Percentiles rank a stretch among this genome's conserved stretches.
Conservation (phyloP, 2,888 invertebrate genomes). For the Cartodere bifasciata region DNA sequence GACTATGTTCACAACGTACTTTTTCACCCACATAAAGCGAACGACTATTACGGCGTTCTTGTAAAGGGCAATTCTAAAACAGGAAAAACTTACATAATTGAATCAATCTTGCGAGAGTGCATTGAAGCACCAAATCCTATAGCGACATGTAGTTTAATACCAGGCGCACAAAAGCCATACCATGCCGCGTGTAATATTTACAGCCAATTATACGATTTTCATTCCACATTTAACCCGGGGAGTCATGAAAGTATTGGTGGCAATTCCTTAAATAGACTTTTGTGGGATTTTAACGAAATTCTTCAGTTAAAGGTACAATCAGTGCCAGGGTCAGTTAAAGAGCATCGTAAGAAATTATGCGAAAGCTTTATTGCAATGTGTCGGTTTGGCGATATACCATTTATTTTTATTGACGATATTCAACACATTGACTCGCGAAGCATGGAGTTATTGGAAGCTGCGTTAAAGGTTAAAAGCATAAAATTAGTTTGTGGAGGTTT, state of each 20-base stretch:
- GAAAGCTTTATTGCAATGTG: conserved; percentile 18
- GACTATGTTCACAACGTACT: no score
- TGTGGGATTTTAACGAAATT: conserved; percentile 20
- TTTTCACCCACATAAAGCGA: no score
- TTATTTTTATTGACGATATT: conserved; percentile 30
- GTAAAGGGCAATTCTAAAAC: conserved; percentile 42
- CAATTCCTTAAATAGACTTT: conserved; percentile 15
- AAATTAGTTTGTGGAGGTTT: conserved; percentile 18
- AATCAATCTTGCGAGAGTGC: conserved; percentile 33
- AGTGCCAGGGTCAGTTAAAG: conserved; percentile 5
- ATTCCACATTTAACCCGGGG: background rate
- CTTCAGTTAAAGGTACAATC: conserved; percentile 12
- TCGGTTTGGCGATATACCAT: conserved; percentile 9
- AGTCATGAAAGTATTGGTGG: conserved; percentile 7
- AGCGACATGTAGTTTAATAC: conserved; percentile 36
- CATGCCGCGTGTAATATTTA: conserved; percentile 33
- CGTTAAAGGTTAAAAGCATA: conserved; percentile 14
- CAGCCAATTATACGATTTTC: conserved; percentile 30
- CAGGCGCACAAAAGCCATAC: conserved; percentile 37
- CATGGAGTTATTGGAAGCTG: conserved; percentile 28
- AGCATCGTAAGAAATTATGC: conserved; percentile 14
- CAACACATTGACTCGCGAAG: conserved; percentile 32
- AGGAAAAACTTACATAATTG: conserved; percentile 46
- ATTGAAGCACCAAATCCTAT: conserved; percentile 29
- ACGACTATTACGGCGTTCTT: conserved; percentile 40